A percentile compares a stretch with the other conserved stretches of the same genome.
These are phyloP conservation scores for Drosophila jambulina DNA, from an alignment of 1,140 invertebrate genomes.

Conservation along the genomic window DNA sequence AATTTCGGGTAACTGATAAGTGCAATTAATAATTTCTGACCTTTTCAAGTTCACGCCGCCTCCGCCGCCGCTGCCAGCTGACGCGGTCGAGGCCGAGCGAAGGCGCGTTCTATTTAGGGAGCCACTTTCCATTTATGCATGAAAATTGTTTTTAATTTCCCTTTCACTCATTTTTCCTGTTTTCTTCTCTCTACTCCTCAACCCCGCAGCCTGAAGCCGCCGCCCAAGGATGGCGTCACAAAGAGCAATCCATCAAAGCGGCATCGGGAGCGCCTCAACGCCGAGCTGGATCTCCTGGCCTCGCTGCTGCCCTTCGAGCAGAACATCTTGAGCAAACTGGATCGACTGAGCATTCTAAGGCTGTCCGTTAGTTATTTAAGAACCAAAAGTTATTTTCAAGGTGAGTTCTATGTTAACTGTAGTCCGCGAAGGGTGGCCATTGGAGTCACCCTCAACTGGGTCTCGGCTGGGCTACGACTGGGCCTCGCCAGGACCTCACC, in stretches of 20 bases:
- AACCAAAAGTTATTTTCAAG: slow-evolving; percentile 99
- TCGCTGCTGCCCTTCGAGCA: slow-evolving; percentile 99
- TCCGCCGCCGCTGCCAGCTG: slow-evolving; percentile 22
- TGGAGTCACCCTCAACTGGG: neutral
- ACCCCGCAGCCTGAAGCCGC: slow-evolving; percentile 93
- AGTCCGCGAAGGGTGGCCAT: neutral
- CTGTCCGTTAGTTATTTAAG: slow-evolving; percentile 98
- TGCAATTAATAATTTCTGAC: slow-evolving; percentile 80
- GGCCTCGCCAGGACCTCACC: neutral
- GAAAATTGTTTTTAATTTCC: slow-evolving; percentile 67
- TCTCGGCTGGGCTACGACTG: neutral
- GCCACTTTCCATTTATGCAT: slow-evolving; percentile 64
- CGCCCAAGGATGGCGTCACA: slow-evolving; percentile 97
- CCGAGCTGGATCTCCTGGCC: slow-evolving; percentile 98
- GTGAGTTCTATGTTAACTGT: slow-evolving; percentile 87
- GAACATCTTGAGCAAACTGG: slow-evolving; percentile 98
- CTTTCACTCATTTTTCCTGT: slow-evolving; percentile 33
- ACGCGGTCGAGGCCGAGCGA: slow-evolving; percentile 16
- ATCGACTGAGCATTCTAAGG: slow-evolving; percentile 98
- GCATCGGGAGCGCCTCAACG: slow-evolving; percentile 98
- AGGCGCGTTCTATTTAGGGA: slow-evolving; percentile 34
- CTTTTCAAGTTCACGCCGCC: slow-evolving; percentile 60
- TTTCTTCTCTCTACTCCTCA: slow-evolving; percentile 57
- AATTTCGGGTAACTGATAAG: slow-evolving; percentile 68
- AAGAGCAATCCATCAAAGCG: slow-evolving; percentile 99